Conservation (phyloP, 2,113 vertebrate genomes). For the Onychostruthus taczanowskii region DNA sequence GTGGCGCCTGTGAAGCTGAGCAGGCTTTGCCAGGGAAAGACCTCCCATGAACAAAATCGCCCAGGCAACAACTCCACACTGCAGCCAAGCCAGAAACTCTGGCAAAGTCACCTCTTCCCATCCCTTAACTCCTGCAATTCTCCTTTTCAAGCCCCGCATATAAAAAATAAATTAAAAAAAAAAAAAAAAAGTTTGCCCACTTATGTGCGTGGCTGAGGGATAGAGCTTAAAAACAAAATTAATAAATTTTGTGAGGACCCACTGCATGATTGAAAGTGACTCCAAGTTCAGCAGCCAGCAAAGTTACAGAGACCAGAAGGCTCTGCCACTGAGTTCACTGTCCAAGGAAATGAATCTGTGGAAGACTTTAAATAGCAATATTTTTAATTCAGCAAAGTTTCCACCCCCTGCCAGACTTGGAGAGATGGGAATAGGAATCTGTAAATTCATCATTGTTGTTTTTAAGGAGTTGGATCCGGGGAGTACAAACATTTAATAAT, state of each 20-base stretch:
- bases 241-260: neutral
- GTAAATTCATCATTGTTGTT: constrained; percentile 55
- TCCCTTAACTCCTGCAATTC: constrained; percentile 16
- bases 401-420: constrained; percentile 58
- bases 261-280: neutral
- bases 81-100: constrained; percentile 53
- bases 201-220: neutral
- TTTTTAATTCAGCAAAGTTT: constrained; percentile 40
- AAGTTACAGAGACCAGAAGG: constrained; percentile 12
- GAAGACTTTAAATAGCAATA: constrained; percentile 45
- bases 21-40: constrained; percentile 67
- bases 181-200: neutral
- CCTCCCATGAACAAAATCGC: constrained; percentile 74
- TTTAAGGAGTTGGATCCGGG: constrained; percentile 30
- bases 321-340: constrained; percentile 5
- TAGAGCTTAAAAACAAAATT: neutral
- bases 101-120: constrained; percentile 43
- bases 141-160: neutral
- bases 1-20: constrained; percentile 75
- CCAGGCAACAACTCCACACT: constrained; percentile 33
- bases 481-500: constrained; percentile 64
- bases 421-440: constrained; percentile 44
- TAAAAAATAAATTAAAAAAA: neutral
- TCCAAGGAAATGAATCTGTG: constrained; percentile 45
- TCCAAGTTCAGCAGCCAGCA: constrained; percentile 25